Conservation (phyloP, 1,140 invertebrate species). For the Drosophila guanche region DNA sequence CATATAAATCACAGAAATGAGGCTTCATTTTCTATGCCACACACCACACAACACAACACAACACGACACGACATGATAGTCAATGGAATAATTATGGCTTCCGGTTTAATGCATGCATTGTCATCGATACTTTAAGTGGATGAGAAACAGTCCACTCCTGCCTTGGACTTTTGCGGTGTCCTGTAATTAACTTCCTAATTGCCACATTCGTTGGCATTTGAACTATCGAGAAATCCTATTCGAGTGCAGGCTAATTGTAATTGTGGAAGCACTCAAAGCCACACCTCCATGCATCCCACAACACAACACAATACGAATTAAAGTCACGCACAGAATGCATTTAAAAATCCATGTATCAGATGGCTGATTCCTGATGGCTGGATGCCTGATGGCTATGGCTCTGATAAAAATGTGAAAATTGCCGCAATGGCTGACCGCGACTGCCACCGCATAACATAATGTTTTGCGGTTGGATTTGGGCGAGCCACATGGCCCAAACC, state of each 20-base stretch:
- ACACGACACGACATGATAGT: background rate
- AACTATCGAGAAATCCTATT: constrained; percentile 22
- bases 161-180: constrained; percentile 21
- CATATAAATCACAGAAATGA: constrained; percentile 56
- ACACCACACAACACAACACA: background rate
- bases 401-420: constrained; percentile 68
- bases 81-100: constrained; percentile 66
- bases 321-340: constrained; percentile 37
- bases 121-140: constrained; percentile 34
- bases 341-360: constrained; percentile 21
- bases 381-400: constrained; percentile 6
- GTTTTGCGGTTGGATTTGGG: constrained; percentile 69
- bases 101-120: constrained; percentile 56
- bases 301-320: constrained; percentile 9
- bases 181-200: constrained; percentile 43
- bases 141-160: background rate
- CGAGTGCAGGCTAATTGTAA: background rate
- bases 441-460: constrained; percentile 71
- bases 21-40: constrained; percentile 43
- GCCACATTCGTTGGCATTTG: constrained; percentile 10
- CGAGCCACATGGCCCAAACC: constrained; percentile 6
- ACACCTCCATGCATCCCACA: no score
- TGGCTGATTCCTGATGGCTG: background rate
- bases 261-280: no score
- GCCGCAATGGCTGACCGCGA: constrained; percentile 61